phyloP scores from a whole-genome alignment of 1,140 invertebrate species.

The Drosophila mojavensis region DNA sequence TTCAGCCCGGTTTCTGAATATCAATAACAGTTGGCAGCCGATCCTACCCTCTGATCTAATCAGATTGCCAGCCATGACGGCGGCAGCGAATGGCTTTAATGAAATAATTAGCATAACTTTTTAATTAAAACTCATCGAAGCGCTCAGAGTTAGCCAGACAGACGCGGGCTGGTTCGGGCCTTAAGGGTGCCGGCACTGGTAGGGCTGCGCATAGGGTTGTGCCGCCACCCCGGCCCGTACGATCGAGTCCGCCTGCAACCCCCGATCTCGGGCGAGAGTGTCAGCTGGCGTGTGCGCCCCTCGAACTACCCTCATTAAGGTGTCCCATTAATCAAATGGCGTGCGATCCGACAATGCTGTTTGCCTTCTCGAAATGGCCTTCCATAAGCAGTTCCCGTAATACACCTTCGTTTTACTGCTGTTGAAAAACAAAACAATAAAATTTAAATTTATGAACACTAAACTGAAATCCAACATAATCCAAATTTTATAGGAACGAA shows the following conservation, averaged over 20 bases:
- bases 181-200: conserved; percentile 10
- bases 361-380: neutral
- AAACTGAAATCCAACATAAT: too few species aligned
- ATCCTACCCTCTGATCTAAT: conserved; percentile 11
- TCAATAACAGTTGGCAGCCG: too few species aligned
- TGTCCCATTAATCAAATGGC: conserved; percentile 4
- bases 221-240: neutral
- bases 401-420: too few species aligned
- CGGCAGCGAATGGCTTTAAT: conserved; percentile 32
- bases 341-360: neutral
- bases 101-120: conserved; percentile 79
- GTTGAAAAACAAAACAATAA: too few species aligned
- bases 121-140: conserved; percentile 58
- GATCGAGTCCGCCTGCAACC: neutral
- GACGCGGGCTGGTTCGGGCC: neutral
- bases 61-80: conserved; percentile 40
- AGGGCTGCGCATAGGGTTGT: neutral
- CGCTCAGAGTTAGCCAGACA: conserved; percentile 42
- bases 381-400: neutral
- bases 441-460: too few species aligned
- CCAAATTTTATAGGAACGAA: too few species aligned
- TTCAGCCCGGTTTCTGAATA: too few species aligned
- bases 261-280: neutral
- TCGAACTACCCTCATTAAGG: conserved; percentile 17
- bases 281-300: conserved; percentile 28